A percentile compares a stretch with the other conserved stretches of the same genome.
These are phyloP conservation scores for Bombyx mori DNA, from an alignment of 1,140 invertebrate species.

Conservation along the genomic window ASM3026992v2 NC_085124.1:13027501-13028000, in stretches of 20 bases:
- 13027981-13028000: conserved; percentile 68
- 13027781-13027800: conserved; percentile 52
- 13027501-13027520: conserved; percentile 55
- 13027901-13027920: conserved; percentile 69
- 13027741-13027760: conserved; percentile 57
- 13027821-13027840: conserved; percentile 61
- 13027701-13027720: conserved; percentile 56
- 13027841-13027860: conserved; percentile 70
- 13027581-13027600: conserved; percentile 53
- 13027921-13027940: conserved; percentile 77
- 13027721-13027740: conserved; percentile 63
- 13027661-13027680: conserved; percentile 60
- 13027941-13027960: conserved; percentile 74
- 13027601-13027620: conserved; percentile 61
- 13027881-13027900: conserved; percentile 65
- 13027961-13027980: conserved; percentile 63
- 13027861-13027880: conserved; percentile 68
- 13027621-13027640: conserved; percentile 70
- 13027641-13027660: conserved; percentile 65
- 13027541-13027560: conserved; percentile 52
- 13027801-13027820: conserved; percentile 57
- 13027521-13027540: conserved; percentile 50
- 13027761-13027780: conserved; percentile 68
- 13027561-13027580: conserved; percentile 64
- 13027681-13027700: conserved; percentile 39